Evolutionary conservation across 2,888 invertebrate genomes (phyloP), one percentile per base, ranked within the genome.

Genomic region (Neuroscelio doddi): DNA sequence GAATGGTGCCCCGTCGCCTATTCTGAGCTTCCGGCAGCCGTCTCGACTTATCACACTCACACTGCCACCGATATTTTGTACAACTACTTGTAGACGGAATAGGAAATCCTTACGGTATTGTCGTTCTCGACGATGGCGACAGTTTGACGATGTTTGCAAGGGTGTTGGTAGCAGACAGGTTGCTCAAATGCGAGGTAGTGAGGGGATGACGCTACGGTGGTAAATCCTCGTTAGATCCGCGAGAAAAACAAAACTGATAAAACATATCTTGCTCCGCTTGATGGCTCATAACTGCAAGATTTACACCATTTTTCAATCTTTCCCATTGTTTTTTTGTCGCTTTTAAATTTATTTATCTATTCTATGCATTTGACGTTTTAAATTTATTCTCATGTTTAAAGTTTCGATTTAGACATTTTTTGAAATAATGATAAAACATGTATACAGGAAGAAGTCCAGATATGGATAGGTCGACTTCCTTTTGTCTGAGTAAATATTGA

Each of bases 41-140:
- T 55, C 41, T 41, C 51, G 58, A 64, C 68, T 68, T 68, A 68
- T 68, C 61, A 52, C 64, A 55, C 64, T 59, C 49, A 64, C 51
- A 51, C 49, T 52, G 12, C 42, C 29, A 12, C 44, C 49, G 58
- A 53, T 57, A 47, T 51, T 61, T 36, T 56, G 49, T 29, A 32
- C 51, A 42, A 51, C 46, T 63, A 51, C 50, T 56, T 49, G 50
- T 17, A 26, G 26, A 26, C 29, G 46, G 36, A 21, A 56, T 44
- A 52, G 38, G 47, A 63, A 63, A 57, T 52, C 56, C 57, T 36
- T 27, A 46, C 29, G 38, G 45, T 44, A 57, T 64, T 58, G 44
- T 64, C 36, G 53, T 53, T 14, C 15, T 39, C 38, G 38, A 16
- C 38, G 24, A 24, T 26, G 21, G 46, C 21, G 30, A 46, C 15